Evolutionary conservation across 64 coral and sea anemone genomes (phyloP), one percentile per base, ranked within the genome.

Genomic region (Pocillopora damicornis): DNA sequence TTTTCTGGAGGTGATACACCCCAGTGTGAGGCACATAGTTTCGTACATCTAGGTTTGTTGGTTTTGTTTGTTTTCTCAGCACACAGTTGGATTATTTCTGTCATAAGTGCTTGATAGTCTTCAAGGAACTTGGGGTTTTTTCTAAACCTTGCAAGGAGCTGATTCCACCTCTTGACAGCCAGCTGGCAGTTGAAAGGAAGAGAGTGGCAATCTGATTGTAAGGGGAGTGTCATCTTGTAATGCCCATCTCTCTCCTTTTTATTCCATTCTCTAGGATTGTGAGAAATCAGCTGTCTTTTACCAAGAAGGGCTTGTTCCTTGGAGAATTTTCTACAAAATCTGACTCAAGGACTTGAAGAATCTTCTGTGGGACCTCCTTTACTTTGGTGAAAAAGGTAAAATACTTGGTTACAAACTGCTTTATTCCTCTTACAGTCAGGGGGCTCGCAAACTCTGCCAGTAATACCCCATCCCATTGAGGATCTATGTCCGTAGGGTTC

Each of bases 401-500:
- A 75, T 87, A 64, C 51, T 63, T 12, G 30, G n/a, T 87, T 63
- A 20, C 83, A 92, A 42, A 83, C 78, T 75, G 77, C 57, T 83
- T 83, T 68, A 61, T 59, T 75, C 25, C 37, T n/a, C 57, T 75
- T 58, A 65, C 15, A 34, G 20, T 59, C 56, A 68, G 73, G 35
- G 62, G 88, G 75, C 66, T 90, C 37, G 73, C 78, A 90, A 82
- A 92, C 89, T 63, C 79, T 86, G 86, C 92, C 79, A 51, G 89
- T 89, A 45, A 89, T 93, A 72, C 61, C 87, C 92, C 92, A 89
- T 14, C 87, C 92, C 38, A 93, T 63, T 60, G 89, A 74, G 11
- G 92, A 89, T 89, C 91, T 93, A 36, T 93, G 73, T 81, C 91
- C 91, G 76, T 93, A 93, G 22, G 91, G 91, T 12, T 86, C 80